A percentile compares a stretch with the other conserved stretches of the same genome.
These are phyloP conservation scores for Malachius bipustulatus DNA, from an alignment of 2,888 invertebrate species.

Conservation along the genomic window DNA sequence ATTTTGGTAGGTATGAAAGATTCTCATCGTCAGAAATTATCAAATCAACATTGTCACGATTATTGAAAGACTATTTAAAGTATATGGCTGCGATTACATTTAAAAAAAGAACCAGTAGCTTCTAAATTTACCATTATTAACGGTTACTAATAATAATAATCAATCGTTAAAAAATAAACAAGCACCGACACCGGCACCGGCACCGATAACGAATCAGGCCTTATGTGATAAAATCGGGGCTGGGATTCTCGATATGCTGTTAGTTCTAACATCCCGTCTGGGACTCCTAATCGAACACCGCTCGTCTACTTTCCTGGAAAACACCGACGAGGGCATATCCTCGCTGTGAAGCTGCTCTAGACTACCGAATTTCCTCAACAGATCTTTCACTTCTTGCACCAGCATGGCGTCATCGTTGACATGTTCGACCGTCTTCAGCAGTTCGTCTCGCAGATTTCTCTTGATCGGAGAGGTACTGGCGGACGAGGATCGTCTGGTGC, in stretches of 20 bases:
- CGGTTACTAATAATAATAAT: no score
- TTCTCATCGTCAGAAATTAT: no score
- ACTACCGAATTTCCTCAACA: constrained; percentile 49
- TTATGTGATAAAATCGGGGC: constrained; percentile 33
- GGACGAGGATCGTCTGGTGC: constrained; percentile 40
- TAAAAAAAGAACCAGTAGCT: no score
- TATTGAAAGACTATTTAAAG: no score
- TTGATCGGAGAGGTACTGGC: constrained; percentile 52
- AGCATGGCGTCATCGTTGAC: constrained; percentile 63
- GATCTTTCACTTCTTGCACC: constrained; percentile 60
- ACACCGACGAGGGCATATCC: constrained; percentile 11
- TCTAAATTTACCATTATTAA: no score
- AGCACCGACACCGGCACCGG: no score
- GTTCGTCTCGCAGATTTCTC: constrained; percentile 56
- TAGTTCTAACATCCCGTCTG: constrained; percentile 42
- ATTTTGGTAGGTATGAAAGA: no score
- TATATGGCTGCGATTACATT: no score
- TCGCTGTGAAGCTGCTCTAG: constrained; percentile 45
- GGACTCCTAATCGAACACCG: constrained; percentile 34
- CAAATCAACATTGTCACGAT: no score
- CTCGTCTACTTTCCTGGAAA: constrained; percentile 18
- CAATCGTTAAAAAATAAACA: no score
- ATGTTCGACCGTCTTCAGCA: constrained; percentile 57
- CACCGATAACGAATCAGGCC: no score
- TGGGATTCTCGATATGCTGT: constrained; percentile 41